These are phyloP conservation scores for Corapipo altera DNA, from an alignment of 2,113 vertebrate genomes.

Conservation along the genomic window DNA sequence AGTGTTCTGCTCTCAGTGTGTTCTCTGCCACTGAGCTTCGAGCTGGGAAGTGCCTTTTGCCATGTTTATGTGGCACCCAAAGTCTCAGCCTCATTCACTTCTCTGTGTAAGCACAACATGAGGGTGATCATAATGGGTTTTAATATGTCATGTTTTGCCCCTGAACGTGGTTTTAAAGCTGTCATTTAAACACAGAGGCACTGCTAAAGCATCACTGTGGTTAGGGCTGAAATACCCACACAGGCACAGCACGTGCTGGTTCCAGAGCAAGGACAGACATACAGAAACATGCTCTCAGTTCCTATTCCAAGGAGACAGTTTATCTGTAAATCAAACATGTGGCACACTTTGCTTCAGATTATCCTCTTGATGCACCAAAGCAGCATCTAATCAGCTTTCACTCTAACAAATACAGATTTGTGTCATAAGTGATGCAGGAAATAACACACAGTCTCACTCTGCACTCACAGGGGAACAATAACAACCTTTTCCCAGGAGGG, in stretches of 20 bases:
- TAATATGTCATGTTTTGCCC: not conserved
- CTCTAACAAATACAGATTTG: not conserved
- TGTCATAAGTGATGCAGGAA: not conserved
- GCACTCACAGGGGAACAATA: not conserved
- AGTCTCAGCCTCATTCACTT: not conserved
- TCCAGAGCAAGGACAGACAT: not conserved
- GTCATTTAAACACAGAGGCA: not conserved
- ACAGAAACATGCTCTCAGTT: not conserved
- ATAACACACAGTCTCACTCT: not conserved
- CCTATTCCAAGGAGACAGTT: not conserved
- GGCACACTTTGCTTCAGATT: not conserved
- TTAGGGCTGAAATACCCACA: not conserved
- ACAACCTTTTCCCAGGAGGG: not conserved
- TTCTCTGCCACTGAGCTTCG: not conserved
- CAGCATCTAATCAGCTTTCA: conserved; percentile 13
- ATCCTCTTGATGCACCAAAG: not conserved
- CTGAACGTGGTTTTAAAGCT: not conserved
- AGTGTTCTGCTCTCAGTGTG: not conserved
- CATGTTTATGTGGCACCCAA: not conserved
- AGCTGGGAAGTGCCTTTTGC: not conserved
- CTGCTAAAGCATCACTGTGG: not conserved
- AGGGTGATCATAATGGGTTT: not conserved
- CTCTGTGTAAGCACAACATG: not conserved
- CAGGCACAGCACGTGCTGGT: not conserved
- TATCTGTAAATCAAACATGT: not conserved